These are phyloP conservation scores for Alligator sinensis DNA, from an alignment of 2,113 vertebrate genomes.

Conservation along the genomic window DNA sequence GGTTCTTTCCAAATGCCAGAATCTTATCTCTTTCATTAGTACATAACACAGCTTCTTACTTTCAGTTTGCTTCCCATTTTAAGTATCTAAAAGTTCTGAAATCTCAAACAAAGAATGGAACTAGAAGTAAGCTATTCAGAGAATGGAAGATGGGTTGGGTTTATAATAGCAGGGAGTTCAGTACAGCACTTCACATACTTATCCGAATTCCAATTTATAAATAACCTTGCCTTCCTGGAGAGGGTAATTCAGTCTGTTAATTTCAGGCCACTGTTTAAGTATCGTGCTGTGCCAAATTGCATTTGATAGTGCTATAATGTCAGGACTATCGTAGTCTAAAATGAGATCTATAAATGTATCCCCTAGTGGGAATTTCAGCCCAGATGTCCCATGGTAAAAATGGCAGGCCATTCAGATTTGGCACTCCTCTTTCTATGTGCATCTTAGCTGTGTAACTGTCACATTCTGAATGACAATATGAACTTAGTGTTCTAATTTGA, in stretches of 20 bases:
- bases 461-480: background rate
- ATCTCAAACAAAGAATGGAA: background rate
- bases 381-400: conserved; percentile 7
- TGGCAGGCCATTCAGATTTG: conserved; percentile 1
- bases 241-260: conserved; percentile 54
- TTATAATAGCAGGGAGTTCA: conserved; percentile 16
- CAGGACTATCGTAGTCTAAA: conserved; percentile 40
- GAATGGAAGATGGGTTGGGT: background rate
- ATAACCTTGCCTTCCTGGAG: conserved; percentile 63
- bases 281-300: conserved; percentile 64
- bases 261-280: conserved; percentile 69
- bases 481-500: background rate
- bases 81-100: conserved; percentile 8
- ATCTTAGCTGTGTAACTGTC: background rate
- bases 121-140: conserved; percentile 20
- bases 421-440: background rate
- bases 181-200: conserved; percentile 58
- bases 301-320: conserved; percentile 62
- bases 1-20: conserved; percentile 44
- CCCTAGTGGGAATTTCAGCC: conserved; percentile 26
- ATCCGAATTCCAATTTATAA: conserved; percentile 76
- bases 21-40: conserved; percentile 34
- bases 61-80: conserved; percentile 33
- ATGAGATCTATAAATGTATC: conserved; percentile 70
- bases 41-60: conserved; percentile 5